Conservation (phyloP, 1,140 invertebrate genomes). For the Drosophila mojavensis region DNA sequence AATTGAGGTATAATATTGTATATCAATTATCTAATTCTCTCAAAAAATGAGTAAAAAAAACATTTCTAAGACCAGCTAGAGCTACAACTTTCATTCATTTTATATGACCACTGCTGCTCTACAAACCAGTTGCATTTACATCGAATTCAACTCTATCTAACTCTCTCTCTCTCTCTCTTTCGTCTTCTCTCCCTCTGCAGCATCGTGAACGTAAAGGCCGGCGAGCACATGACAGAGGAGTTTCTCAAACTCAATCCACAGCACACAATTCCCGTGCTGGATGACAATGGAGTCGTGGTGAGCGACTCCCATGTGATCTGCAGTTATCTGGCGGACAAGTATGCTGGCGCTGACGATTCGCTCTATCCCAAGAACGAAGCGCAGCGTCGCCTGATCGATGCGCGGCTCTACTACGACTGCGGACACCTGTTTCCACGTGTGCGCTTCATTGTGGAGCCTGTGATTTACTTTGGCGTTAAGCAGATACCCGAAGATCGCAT, state of each 20-base stretch:
- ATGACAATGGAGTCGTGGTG: conserved; percentile 87
- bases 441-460: conserved; percentile 83
- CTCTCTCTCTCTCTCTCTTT: not conserved
- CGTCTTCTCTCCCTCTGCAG: conserved; percentile 45
- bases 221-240: conserved; percentile 88
- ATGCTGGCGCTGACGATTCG: conserved; percentile 84
- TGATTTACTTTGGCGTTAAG: conserved; percentile 62
- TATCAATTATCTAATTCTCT: too few relatives aligned
- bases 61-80: too few relatives aligned
- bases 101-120: too few relatives aligned
- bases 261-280: conserved; percentile 88
- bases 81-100: too few relatives aligned
- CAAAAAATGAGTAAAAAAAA: too few relatives aligned
- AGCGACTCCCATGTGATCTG: conserved; percentile 87
- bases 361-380: conserved; percentile 86
- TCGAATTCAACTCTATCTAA: not conserved
- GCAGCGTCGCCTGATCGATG: conserved; percentile 85
- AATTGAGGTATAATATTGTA: too few relatives aligned
- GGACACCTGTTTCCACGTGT: conserved; percentile 87
- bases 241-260: conserved; percentile 91
- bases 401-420: conserved; percentile 87
- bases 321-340: conserved; percentile 86
- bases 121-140: conserved; percentile 20
- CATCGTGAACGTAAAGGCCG: conserved; percentile 82
- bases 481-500: conserved; percentile 61